Base-by-base conservation (phyloP, 2,113 vertebrate species). In the Sporophila hypoxantha region DNA sequence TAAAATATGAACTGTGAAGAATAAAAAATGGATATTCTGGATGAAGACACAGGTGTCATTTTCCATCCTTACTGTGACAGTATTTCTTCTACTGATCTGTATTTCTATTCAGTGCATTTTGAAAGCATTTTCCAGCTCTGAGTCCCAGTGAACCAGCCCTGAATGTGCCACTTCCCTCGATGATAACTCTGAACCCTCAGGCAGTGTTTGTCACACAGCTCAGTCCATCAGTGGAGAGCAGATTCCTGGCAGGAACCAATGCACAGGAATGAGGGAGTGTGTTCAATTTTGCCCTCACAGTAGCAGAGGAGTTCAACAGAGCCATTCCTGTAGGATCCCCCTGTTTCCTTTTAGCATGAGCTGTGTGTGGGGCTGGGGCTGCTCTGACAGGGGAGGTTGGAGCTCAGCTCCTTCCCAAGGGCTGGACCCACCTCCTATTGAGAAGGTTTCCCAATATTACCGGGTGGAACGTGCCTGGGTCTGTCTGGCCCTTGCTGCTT, bases 291-390 rank as follows among this genome's bases (percentile, higher is more conserved):
- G 30, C 26, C 30, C 34, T 61, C 19, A 13, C 42, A 36, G 73
- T 7, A 44, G 82, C 23, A 23, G 46, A 41, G 75, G 25, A 9
- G 34, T 27, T 3, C 13, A 34, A 15, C 2, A 70, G 80, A 29
- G 9, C 26, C 13, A 1, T 12, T 10, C 2, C 46, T 18, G 41
- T 0, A 8, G 66, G 55, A 14, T 47, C 8, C n/a, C 3, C 0
- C 19, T 25, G 0, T 26, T 26, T 18, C 23, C 57, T 59, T 37
- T 0, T 1, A 12, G 57, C 57, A 1, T 3, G 42, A 20, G 10
- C 49, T 8, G 14, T 10, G 46, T 4, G 5, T 9, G 50, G 29
- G 27, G 36, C 2, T 41, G 25, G 46, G 61, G 27, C 11, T 0
- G 1, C 42, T 69, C 32, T 5, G 3, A 7, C 9, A 41, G 56